Base-by-base conservation (phyloP, 2,797 vertebrate species). In the Aphelocoma californica region DNA sequence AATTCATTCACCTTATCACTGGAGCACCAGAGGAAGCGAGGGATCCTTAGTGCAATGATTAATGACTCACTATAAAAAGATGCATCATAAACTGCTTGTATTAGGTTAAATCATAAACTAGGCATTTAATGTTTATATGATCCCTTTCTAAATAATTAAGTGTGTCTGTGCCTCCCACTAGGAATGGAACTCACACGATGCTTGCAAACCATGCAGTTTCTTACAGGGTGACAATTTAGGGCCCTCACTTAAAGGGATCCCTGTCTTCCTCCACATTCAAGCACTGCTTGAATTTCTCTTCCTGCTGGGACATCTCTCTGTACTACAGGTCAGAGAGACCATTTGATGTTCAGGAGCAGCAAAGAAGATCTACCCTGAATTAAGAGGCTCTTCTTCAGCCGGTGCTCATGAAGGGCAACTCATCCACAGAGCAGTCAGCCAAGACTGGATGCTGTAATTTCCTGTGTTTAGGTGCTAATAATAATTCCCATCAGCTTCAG, bases 81-180 rank as follows among this genome's bases (percentile, higher is more conserved):
- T 91, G 91, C 81, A 93, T 92, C 90, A 81, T 96, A 96, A 96
- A 97, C 72, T 84, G 66, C 85, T 74, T 79, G 64, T 79, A 95
- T 88, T 88, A 87, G 93, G 94, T 91, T 90, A 96, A 96, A 96
- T 40, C 61, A 94, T 94, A 94, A 96, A 95, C 64, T 24, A 60
- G 80, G 88, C 83, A 91, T 96, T 93, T 93, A 95, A 87, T 82
- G 90, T 95, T 95, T 96, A 87, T 88, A 54, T 7, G 25, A 77
- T 86, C 58, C 80, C 26, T 88, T 96, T 94, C 88, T 74, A 94
- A 92, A 94, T 81, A 96, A 96, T 92, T 88, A 93, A 81, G 53
- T 40, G 48, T 74, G 60, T 42, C 72, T 89, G 72, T 44, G 51
- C 70, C 81, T 93, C 71, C 50, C 65, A 38, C 77, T 56, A 77